Evolutionary conservation across 2,797 vertebrate genomes (phyloP).

Genomic region (Heliangelus exortis): DNA sequence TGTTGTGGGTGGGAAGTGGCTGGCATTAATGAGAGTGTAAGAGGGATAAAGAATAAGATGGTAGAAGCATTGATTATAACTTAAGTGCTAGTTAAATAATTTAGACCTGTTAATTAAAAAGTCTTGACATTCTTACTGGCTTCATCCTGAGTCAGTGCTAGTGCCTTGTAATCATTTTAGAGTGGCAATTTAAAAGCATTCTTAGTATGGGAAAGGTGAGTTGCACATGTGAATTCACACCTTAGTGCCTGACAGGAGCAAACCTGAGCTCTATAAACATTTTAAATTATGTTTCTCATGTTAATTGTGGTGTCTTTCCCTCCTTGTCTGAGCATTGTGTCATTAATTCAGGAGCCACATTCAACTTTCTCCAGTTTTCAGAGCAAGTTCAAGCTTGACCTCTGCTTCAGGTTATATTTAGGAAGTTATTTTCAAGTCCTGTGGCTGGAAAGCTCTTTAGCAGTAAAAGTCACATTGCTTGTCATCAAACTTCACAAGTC

Average conservation of each 20-base stretch:
- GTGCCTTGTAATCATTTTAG: background rate
- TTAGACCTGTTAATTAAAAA: background rate
- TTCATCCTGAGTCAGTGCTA: rapidly evolving
- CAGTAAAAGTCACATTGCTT: background rate
- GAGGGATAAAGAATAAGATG: background rate
- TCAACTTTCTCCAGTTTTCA: background rate
- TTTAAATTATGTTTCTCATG: background rate
- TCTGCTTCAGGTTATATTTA: background rate
- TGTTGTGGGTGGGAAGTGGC: background rate
- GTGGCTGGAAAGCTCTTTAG: background rate
- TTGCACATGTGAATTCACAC: background rate
- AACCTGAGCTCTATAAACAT: background rate
- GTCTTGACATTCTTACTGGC: background rate
- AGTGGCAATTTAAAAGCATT: background rate
- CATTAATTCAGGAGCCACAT: background rate
- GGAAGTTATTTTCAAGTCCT: background rate
- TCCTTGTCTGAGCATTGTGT: background rate
- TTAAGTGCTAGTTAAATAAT: background rate
- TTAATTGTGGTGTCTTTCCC: background rate
- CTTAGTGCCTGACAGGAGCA: background rate
- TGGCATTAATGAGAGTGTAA: background rate
- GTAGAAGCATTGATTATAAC: background rate
- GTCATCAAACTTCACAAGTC: background rate
- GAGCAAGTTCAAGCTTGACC: background rate
- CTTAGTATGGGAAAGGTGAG: background rate